Conservation (phyloP, 2,113 vertebrate genomes). For the Lasiurus borealis region DNA sequence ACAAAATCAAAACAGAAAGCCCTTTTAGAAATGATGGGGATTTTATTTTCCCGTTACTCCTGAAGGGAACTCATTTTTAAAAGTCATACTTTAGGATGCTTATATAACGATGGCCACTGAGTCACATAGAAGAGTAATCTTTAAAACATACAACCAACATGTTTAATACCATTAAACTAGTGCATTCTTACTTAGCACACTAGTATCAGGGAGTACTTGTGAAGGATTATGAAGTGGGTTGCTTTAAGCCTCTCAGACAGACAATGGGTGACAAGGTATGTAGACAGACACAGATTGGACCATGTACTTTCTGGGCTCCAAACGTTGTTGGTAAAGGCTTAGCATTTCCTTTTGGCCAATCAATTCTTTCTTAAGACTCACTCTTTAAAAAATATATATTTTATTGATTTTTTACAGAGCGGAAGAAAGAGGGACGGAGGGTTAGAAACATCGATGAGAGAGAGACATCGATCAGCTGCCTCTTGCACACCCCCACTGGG, state of each 20-base stretch:
- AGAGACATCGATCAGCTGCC: too few relatives aligned
- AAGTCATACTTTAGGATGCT: background rate
- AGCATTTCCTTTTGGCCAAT: background rate
- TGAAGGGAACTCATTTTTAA: background rate
- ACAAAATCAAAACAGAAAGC: background rate
- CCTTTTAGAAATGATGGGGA: background rate
- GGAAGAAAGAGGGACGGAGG: too few relatives aligned
- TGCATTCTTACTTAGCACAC: background rate
- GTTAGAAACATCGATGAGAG: too few relatives aligned
- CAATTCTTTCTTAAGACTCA: background rate
- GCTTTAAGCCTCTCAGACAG: background rate
- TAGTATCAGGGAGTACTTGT: background rate
- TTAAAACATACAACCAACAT: background rate
- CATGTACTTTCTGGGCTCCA: background rate
- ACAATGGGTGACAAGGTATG: background rate
- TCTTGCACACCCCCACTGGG: too few relatives aligned
- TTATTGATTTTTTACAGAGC: too few relatives aligned
- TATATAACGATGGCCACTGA: background rate
- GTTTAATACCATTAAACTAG: background rate
- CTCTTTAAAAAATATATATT: background rate
- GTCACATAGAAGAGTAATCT: background rate
- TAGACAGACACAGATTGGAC: fast-evolving
- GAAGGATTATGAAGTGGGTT: background rate
- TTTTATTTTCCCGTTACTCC: background rate
- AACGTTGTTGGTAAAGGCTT: background rate